Conservation (phyloP, 1,140 invertebrate genomes). For the Doryteuthis pealeii region DNA sequence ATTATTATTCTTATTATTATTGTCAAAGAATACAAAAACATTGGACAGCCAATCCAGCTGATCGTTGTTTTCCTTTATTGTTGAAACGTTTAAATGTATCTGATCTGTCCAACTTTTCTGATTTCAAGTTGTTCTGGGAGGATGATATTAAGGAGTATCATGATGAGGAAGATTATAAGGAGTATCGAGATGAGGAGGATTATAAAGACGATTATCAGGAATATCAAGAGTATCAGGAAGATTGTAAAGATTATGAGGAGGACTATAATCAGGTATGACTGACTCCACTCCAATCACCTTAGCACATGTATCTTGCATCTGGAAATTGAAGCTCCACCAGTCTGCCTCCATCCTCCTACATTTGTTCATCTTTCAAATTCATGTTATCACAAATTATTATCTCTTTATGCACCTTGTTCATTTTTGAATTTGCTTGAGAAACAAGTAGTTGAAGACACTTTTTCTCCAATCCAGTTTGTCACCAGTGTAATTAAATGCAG, state of each 20-base stretch:
- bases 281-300: conserved; percentile 1
- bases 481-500: conserved; percentile 4
- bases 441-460: conserved; percentile 3
- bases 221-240: conserved; percentile 7
- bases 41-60: too few species aligned
- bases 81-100: conserved; percentile 9
- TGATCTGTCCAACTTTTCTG: conserved; percentile 8
- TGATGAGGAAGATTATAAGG: conserved; percentile 8
- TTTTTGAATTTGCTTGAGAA: background rate
- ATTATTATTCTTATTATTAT: too few species aligned
- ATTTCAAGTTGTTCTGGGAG: conserved; percentile 11
- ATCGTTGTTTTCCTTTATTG: background rate
- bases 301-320: background rate
- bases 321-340: conserved; percentile 5
- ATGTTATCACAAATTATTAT: background rate
- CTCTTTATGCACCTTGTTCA: background rate
- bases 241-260: conserved; percentile 9
- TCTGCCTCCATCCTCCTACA: conserved; percentile 5
- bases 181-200: background rate
- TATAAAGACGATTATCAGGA: conserved; percentile 2
- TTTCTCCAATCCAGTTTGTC: background rate
- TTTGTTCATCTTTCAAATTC: background rate
- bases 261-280: conserved; percentile 11
- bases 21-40: too few species aligned
- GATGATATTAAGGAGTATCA: conserved; percentile 7